Conservation (phyloP, 2,113 vertebrate species). For the Crotophaga sulcirostris region DNA sequence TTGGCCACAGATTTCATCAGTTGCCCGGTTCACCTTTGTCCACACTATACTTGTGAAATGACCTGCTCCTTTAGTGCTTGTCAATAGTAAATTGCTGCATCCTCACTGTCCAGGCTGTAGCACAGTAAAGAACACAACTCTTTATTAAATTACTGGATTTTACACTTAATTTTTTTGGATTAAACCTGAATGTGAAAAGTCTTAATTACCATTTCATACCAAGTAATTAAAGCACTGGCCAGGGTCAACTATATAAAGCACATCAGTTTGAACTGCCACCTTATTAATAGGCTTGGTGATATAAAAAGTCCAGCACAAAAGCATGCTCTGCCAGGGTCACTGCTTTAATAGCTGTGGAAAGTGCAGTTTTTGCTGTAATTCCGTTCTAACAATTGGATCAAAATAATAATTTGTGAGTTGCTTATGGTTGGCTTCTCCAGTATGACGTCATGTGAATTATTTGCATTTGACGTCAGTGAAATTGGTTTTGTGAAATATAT, state of each 20-base stretch:
- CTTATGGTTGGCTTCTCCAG: constrained; percentile 41
- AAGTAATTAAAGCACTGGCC: constrained; percentile 75
- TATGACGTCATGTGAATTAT: constrained; percentile 67
- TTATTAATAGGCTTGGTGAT: constrained; percentile 76
- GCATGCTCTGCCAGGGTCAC: constrained; percentile 61
- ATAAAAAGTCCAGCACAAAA: constrained; percentile 65
- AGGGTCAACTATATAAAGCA: constrained; percentile 67
- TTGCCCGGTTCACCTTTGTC: constrained; percentile 97
- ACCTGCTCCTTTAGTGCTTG: constrained; percentile 90
- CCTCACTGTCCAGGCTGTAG: constrained; percentile 72
- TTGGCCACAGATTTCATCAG: constrained; percentile 97
- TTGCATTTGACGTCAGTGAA: constrained; percentile 41
- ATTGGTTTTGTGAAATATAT: constrained; percentile 3
- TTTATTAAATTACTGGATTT: constrained; percentile 80
- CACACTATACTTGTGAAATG: constrained; percentile 89
- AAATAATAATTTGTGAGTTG: constrained; percentile 69
- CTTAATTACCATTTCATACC: constrained; percentile 83
- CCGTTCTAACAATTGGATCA: constrained; percentile 63
- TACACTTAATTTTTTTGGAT: constrained; percentile 79
- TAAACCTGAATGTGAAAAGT: constrained; percentile 79
- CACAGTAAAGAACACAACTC: constrained; percentile 74
- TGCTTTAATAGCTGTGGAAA: constrained; percentile 72
- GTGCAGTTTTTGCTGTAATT: constrained; percentile 66
- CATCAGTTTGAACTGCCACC: constrained; percentile 69
- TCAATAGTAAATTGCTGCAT: constrained; percentile 88